Evolutionary conservation across 2,113 vertebrate genomes (phyloP).

Genomic region (Bettongia penicillata): DNA sequence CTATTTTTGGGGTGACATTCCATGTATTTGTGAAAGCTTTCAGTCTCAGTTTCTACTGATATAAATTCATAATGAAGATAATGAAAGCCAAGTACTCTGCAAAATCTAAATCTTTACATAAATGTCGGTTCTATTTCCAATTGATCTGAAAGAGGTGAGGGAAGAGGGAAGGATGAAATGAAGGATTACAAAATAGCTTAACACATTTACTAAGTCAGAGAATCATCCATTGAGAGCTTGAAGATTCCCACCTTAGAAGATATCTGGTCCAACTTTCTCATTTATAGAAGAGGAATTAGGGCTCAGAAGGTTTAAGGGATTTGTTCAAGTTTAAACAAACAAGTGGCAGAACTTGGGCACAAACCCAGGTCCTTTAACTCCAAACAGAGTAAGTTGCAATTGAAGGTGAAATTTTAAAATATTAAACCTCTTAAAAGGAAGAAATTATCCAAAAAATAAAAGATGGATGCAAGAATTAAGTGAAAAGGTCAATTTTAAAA

Average conservation of each 20-base stretch:
- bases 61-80: background rate
- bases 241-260: background rate
- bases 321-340: background rate
- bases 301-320: background rate
- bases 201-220: background rate
- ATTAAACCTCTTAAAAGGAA: background rate
- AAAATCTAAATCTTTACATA: background rate
- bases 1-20: background rate
- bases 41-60: background rate
- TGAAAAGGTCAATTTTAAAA: conserved; percentile 32
- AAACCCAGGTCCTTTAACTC: background rate
- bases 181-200: background rate
- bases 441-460: conserved; percentile 1
- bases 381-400: background rate
- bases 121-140: background rate
- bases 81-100: background rate
- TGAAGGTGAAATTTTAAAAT: background rate
- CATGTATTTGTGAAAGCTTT: background rate
- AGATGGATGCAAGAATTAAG: conserved; percentile 41
- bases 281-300: background rate
- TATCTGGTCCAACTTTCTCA: background rate
- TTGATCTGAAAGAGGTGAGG: background rate
- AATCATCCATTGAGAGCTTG: background rate
- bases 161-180: background rate
- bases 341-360: background rate